Conservation (phyloP, 2,113 vertebrate species). For the Ameiurus melas region DNA sequence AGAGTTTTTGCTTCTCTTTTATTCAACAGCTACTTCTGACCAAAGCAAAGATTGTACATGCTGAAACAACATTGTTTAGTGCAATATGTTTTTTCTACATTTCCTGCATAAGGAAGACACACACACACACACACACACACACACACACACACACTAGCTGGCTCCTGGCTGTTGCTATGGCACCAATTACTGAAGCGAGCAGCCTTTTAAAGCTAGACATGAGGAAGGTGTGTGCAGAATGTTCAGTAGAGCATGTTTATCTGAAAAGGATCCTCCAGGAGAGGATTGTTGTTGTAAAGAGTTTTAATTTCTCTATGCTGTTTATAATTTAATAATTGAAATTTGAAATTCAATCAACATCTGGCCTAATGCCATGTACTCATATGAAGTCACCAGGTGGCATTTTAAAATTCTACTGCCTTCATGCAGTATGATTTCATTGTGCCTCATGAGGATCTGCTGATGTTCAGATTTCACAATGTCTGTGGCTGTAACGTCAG, state of each 20-base stretch:
- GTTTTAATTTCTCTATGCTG: not conserved
- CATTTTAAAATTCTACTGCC: not conserved
- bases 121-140: not conserved
- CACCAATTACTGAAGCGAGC: slow-evolving; percentile 21
- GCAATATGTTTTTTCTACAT: not conserved
- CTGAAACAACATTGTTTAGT: not conserved
- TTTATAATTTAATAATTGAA: not conserved
- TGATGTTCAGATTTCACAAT: not conserved
- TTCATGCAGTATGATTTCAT: not conserved
- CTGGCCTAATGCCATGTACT: not conserved
- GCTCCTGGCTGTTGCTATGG: slow-evolving; percentile 41
- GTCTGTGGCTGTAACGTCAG: not conserved
- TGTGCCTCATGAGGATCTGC: not conserved
- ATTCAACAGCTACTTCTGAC: not conserved
- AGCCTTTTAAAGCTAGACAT: slow-evolving; percentile 21
- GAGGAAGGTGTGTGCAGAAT: slow-evolving; percentile 11
- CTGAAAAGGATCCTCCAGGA: not conserved
- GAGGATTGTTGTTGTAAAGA: not conserved
- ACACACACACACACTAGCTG: slow-evolving; percentile 11
- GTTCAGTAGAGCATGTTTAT: not conserved
- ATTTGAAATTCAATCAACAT: not conserved
- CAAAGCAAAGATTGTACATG: not conserved
- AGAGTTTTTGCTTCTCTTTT: not conserved
- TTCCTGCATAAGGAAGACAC: not conserved
- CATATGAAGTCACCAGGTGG: not conserved